Base-by-base conservation (phyloP, 2,888 invertebrate genomes). In the Apantesis nais region DNA sequence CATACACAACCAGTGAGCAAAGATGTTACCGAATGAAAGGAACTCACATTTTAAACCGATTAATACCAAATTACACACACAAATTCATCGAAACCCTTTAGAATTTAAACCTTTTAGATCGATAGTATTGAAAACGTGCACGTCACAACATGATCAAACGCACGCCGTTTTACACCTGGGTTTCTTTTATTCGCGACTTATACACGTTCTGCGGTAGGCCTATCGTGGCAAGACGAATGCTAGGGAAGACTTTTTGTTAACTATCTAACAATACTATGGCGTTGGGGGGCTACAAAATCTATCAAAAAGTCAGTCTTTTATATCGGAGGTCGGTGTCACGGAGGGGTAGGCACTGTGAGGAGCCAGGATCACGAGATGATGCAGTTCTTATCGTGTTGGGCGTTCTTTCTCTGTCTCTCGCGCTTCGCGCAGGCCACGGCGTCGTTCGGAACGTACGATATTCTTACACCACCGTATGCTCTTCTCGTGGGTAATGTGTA, bases 361-460 rank as follows among this genome's bases (percentile, higher is more conserved):
- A 88, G 85, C 92, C 91, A 87, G 78, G 89, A 97, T 98, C 97
- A 98, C 95, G 98, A 98, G 89, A 98, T 97, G 83, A 97, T 97
- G 92, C 98, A 98, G 92, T 98, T 98, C 87, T 98, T 98, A 86
- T 97, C 96, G 85, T 97, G 97, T 85, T 96, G 97, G 72, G 93
- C 89, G 95, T 96, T 87, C 96, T 96, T 89, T 44, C 93, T 85
- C 86, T 89, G 95, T 79, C 97, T 95, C 69, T 97, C 96, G 74
- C 97, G 96, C 82, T 97, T 96, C 66, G 98, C 98, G 86, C 97
- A 97, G 71, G 98, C 98, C 66, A 98, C 95, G 9, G 98, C 97
- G 92, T 98, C 98, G 90, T 98, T 98, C 81, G 98, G 98, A 78
- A 99, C 98, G 92, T 99, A 99, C 16, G 98, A 98, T 84, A 98